Evolutionary conservation across 2,113 vertebrate genomes (phyloP).

Genomic region (Neomonachus schauinslandi): DNA sequence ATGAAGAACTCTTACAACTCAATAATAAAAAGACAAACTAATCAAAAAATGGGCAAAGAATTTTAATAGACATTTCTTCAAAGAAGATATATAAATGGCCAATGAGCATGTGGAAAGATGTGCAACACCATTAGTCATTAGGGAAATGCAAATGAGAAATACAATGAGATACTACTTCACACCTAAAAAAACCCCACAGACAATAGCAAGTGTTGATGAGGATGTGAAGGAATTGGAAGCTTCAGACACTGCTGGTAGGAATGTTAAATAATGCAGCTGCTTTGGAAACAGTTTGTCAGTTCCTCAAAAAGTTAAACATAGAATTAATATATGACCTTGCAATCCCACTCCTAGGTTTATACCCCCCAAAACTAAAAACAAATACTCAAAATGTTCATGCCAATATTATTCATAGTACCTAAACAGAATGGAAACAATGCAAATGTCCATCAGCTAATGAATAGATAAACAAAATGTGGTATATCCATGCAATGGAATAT

Average conservation of each 20-base stretch:
- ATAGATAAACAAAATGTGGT: not conserved
- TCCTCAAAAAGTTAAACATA: not conserved
- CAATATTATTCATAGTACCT: not conserved
- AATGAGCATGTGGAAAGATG: not conserved
- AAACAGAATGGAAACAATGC: not conserved
- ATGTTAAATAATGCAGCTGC: not conserved
- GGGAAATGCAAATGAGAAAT: not conserved
- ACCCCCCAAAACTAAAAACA: not conserved
- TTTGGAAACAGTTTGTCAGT: not conserved
- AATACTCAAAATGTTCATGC: not conserved
- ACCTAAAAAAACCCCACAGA: too few relatives aligned
- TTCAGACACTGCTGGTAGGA: not conserved
- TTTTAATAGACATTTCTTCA: not conserved
- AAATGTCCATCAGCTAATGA: not conserved
- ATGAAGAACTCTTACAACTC: not conserved
- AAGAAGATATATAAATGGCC: not conserved
- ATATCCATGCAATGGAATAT: not conserved
- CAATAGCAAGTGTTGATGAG: not conserved
- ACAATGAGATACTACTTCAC: not conserved
- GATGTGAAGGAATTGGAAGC: not conserved
- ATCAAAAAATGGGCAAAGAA: not conserved
- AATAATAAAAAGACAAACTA: not conserved
- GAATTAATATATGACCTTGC: not conserved
- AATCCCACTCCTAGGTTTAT: not conserved
- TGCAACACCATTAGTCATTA: not conserved